A percentile compares a stretch with the other conserved stretches of the same genome.
These are phyloP conservation scores for Clamator glandarius DNA, from an alignment of 2,797 vertebrate species.

Conservation along the genomic window DNA sequence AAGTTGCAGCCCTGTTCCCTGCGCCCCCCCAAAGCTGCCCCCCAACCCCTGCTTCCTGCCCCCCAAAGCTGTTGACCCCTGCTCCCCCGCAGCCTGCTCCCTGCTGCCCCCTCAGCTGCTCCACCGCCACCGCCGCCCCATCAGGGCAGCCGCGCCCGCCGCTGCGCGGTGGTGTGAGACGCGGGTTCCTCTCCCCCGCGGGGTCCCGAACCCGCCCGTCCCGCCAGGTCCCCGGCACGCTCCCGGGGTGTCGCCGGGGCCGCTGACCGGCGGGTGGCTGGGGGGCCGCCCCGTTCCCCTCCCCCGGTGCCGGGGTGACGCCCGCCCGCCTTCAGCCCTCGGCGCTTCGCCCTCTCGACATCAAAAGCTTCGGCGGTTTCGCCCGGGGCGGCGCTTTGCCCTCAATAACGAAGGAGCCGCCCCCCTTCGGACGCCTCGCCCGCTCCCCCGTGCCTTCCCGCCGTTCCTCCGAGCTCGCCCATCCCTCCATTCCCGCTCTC, in stretches of 20 bases:
- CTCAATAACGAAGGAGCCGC: background rate
- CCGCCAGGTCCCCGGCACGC: too few relatives aligned
- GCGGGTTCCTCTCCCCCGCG: background rate
- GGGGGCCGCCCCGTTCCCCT: background rate
- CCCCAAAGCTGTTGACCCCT: too few relatives aligned
- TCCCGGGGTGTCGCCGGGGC: too few relatives aligned
- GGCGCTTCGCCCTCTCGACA: background rate
- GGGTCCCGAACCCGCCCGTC: background rate
- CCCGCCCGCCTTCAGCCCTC: background rate
- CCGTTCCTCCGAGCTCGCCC: background rate
- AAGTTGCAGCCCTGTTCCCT: too few relatives aligned
- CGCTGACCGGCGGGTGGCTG: background rate
- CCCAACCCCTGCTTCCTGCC: too few relatives aligned
- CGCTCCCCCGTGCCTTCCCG: too few relatives aligned
- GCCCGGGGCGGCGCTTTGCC: conserved; percentile 39
- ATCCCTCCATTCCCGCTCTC: too few relatives aligned
- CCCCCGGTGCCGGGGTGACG: too few relatives aligned
- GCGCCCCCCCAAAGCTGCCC: too few relatives aligned
- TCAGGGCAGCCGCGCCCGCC: background rate
- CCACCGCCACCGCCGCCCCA: background rate
- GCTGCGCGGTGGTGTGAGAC: background rate
- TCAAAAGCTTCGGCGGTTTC: conserved; percentile 26
- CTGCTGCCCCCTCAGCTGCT: too few relatives aligned
- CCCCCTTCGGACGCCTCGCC: too few relatives aligned
- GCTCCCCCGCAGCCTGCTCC: too few relatives aligned